phyloP scores from a whole-genome alignment of 2,113 vertebrate genomes.

The Lepus timidus region DNA sequence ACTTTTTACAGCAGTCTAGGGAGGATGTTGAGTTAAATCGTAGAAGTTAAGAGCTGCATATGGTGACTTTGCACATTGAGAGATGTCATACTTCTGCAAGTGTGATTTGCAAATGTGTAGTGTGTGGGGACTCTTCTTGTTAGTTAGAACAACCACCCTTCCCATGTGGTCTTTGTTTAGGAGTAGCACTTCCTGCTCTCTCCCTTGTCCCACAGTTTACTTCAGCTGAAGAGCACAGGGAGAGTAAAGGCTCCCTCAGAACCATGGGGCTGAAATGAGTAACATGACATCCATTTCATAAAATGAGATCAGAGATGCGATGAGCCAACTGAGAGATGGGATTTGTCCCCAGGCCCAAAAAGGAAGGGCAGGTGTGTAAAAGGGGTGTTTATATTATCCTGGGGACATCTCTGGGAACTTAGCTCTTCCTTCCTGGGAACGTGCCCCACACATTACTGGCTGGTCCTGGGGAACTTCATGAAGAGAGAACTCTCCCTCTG shows the following conservation, averaged over 20 bases:
- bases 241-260: neutral
- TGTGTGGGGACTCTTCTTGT: neutral
- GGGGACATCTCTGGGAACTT: neutral
- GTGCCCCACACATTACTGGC: too few species aligned
- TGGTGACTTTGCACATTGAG: neutral
- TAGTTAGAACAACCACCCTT: neutral
- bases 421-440: neutral
- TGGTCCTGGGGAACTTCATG: neutral
- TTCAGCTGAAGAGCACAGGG: neutral
- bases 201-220: neutral
- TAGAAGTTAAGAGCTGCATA: neutral
- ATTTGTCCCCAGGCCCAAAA: neutral
- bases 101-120: neutral
- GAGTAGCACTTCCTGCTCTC: neutral
- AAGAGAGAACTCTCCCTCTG: neutral
- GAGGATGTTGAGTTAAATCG: neutral
- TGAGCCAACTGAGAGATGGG: neutral
- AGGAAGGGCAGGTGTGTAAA: constrained; percentile 36
- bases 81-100: neutral
- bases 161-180: neutral
- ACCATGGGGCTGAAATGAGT: neutral
- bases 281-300: neutral
- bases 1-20: neutral
- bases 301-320: neutral
- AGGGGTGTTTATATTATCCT: neutral